These are phyloP conservation scores for Fopius arisanus DNA, from an alignment of 1,140 invertebrate species.

Conservation along the genomic window DNA sequence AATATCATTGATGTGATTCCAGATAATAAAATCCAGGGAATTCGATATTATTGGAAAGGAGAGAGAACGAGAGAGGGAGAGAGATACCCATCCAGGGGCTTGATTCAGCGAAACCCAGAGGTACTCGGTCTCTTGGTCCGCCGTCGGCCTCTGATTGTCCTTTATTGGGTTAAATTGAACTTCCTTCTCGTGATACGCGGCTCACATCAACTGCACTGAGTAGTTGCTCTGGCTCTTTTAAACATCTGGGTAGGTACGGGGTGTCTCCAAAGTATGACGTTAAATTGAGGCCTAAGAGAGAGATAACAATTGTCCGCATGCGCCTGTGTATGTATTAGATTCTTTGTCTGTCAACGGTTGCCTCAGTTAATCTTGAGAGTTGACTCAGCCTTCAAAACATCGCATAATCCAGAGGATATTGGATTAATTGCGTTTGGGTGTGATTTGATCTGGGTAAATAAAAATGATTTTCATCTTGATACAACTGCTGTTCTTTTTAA, in stretches of 20 bases:
- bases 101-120: neutral
- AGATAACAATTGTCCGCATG: constrained; percentile 33
- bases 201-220: constrained; percentile 63
- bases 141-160: constrained; percentile 65
- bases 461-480: neutral
- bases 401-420: neutral
- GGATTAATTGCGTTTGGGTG: neutral
- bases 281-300: constrained; percentile 13
- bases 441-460: neutral
- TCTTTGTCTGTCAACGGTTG: neutral
- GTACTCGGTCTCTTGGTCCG: constrained; percentile 41
- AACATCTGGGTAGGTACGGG: constrained; percentile 60
- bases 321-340: constrained; percentile 31
- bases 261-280: constrained; percentile 44
- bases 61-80: neutral
- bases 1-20: neutral
- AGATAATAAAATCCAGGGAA: neutral
- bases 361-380: neutral
- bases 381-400: neutral
- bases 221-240: constrained; percentile 58
- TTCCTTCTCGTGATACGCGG: constrained; percentile 66
- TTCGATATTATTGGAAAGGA: constrained; percentile 4
- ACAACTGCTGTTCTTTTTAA: neutral
- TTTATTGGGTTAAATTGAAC: constrained; percentile 68
- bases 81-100: neutral